Base-by-base conservation (phyloP, 2,113 vertebrate genomes). In the Chrysochloris asiatica region DNA sequence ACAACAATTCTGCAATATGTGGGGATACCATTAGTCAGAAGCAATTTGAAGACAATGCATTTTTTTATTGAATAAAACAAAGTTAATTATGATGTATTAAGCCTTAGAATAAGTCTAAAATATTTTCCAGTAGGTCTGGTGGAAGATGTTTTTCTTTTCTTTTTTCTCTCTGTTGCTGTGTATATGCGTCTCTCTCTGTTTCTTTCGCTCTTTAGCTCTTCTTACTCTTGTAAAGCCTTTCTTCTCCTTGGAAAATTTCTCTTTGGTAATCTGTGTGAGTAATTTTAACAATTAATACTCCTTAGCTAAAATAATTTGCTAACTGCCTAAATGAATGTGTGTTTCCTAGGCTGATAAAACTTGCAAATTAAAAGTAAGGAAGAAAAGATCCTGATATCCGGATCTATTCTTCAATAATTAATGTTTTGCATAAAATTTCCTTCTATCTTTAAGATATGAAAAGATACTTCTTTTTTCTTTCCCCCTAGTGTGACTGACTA, bases 361-460 rank as follows among this genome's bases (percentile, higher is more conserved):
- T 33, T 73, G 3, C 19, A 91, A 59, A 83, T 93, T 69, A 83
- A 93, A 92, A 65, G 65, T 86, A 50, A 76, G n/a, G 13, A 30
- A 48, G 17, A 26, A 83, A 91, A 80, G 6, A 47, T 56, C 24
- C 28, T 45, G 50, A 52, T 52, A 52, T 50, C 50, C 50, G 13
- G 67, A 85, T 10, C 38, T 61, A 72, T 26, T 43, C 43, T 47
- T 83, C 21, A 52, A 76, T 54, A 72, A 67, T 28, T 48, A 8
- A 6, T 24, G 77, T 71, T 94, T 72, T 84, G 54, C 8, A 14
- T 48, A 10, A 56, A 45, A 80, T 54, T 91, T 92, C 10, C n/a
- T 43, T 75, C 41, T 88, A 78, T 86, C 22, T 83, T 91, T 11
- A 76, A 43, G 9, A 50, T 72, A 61, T 16, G 9, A 88, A 93